Conservation (phyloP, 2,113 vertebrate species). For the Mormyrus iriodes region DNA sequence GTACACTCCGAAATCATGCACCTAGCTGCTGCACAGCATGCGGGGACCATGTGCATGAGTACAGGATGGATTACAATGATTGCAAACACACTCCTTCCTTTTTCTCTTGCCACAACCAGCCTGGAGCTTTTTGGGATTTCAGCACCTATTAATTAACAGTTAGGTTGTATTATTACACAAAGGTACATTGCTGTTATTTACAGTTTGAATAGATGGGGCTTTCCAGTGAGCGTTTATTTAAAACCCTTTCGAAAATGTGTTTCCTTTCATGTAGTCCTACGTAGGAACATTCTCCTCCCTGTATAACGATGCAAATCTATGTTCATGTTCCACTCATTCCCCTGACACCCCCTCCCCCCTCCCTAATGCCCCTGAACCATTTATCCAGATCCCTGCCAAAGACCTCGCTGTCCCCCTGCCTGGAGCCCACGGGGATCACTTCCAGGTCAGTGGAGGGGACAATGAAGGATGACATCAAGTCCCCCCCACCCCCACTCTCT, state of each 20-base stretch:
- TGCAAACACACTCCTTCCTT: not conserved
- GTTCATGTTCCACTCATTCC: not conserved
- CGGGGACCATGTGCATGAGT: not conserved
- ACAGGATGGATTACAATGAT: not conserved
- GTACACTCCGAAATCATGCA: not conserved
- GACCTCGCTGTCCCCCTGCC: not conserved
- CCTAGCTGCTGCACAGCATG: not conserved
- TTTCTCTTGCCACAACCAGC: not conserved
- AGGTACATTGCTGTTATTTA: not conserved
- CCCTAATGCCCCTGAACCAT: not conserved
- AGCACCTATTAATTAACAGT: slow-evolving; percentile 1
- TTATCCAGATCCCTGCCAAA: not conserved
- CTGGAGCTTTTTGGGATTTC: not conserved
- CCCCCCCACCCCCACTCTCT: not conserved
- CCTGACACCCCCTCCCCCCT: not conserved
- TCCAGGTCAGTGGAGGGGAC: slow-evolving; percentile 45
- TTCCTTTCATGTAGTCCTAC: not conserved
- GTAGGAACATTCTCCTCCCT: not conserved
- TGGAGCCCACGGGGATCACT: slow-evolving; percentile 32
- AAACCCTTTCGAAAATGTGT: not conserved
- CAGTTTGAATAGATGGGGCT: not conserved
- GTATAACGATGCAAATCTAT: not conserved
- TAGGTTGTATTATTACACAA: not conserved
- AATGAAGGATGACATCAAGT: slow-evolving; percentile 44
- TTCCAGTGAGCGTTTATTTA: not conserved